Evolutionary conservation across 2,113 vertebrate genomes (phyloP), one percentile per base, ranked within the genome.

Genomic region (Pyxicephalus adspersus): DNA sequence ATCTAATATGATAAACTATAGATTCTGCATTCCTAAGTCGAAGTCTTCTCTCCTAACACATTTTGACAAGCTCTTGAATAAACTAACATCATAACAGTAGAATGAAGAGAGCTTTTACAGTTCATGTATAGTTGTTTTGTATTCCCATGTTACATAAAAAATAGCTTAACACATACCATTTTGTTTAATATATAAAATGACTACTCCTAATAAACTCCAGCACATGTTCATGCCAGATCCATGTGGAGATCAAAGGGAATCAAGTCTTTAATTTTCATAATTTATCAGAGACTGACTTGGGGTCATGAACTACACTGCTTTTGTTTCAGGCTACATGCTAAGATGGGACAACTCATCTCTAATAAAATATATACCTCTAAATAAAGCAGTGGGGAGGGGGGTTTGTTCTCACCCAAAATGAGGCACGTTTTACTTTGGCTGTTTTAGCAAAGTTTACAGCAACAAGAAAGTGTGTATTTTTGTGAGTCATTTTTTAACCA

Each of bases 61-160:
- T 72, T 72, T 72, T 72, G 25, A 52, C 70, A 72, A 28, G 52
- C 29, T 72, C 23, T 52, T 29, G 25, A 29, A 28, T 23, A 18
- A 72, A 31, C 28, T 72, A 72, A 54, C 45, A 17, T 15, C 28
- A 20, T 23, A n/a, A 26, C 31, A 18, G 25, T 20, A 13, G 17
- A 52, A 15, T 17, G 52, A 51, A 3, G 28, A 55, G 19, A 72
- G 22, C 8, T 28, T 57, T 61, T 61, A 26, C 25, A 57, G 54
- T 55, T 19, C 17, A 25, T 52, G 45, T 15, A 70, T 70, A 23
- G n/a, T 26, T 52, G 22, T 38, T 52, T 52, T 51, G 67, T 70
- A 22, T 52, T 25, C 45, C 67, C 22, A 26, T 50, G 23, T 54
- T 70, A 51, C 23, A 45, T 60, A 7, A 22, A 60, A 22, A 6